These are phyloP conservation scores for Dicyrtomina minuta DNA, from an alignment of 2,888 invertebrate species.

Conservation along the genomic window DNA sequence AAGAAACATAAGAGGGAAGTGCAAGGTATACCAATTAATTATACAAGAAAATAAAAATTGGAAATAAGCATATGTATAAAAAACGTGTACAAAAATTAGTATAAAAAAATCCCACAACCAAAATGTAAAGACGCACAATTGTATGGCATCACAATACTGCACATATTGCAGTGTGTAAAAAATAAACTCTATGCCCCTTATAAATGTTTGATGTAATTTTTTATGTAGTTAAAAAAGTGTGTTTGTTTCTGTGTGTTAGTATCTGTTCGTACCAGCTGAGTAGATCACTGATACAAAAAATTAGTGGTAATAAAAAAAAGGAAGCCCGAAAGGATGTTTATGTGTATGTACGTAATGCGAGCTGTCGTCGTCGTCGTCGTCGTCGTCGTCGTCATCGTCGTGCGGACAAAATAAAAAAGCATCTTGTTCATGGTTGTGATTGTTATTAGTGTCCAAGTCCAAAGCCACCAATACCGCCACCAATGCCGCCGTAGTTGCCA, in stretches of 20 bases:
- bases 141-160: slow-evolving; percentile 6
- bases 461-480: slow-evolving; percentile 37
- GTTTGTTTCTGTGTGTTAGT: too few relatives aligned
- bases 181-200: slow-evolving; percentile 7
- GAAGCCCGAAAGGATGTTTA: slow-evolving; percentile 2
- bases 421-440: too few relatives aligned
- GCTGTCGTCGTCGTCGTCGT: not conserved
- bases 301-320: not conserved
- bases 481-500: slow-evolving; percentile 8
- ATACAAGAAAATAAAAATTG: not conserved
- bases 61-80: not conserved
- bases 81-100: too few relatives aligned
- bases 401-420: too few relatives aligned
- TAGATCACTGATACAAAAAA: too few relatives aligned
- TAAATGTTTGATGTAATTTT: too few relatives aligned
- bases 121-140: slow-evolving; percentile 6
- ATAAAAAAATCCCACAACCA: not conserved
- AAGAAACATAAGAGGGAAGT: not conserved
- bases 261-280: too few relatives aligned
- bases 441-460: slow-evolving; percentile 14
- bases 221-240: too few relatives aligned
- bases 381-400: not conserved
- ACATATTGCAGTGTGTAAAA: slow-evolving; percentile 2
- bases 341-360: not conserved
- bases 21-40: too few relatives aligned